Evolutionary conservation across 1,140 invertebrate genomes (phyloP), one percentile per base, ranked within the genome.

Genomic region (Sitophilus oryzae): DNA sequence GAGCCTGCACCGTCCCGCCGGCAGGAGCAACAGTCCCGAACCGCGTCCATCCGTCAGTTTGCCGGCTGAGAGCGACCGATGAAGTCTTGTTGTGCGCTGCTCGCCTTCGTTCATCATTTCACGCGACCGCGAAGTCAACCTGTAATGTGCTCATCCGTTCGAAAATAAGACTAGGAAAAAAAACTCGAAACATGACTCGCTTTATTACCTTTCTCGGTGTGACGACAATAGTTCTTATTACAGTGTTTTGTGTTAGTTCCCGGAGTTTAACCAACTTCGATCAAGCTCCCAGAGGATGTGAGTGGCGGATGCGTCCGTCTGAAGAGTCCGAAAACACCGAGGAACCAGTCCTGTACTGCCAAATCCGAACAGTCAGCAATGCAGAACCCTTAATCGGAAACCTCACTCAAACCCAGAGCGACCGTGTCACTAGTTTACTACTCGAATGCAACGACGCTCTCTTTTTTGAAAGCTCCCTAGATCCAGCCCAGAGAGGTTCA

Each of bases 391-490:
- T 88, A 21, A 73, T 88, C 41, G 80, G 81, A 47, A 85, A 86
- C 62, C 75, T 88, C 34, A 83, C 80, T 34, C 70, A 74, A 19
- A 69, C 75, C 16, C 79, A 81, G 62, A 75, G 79, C 25, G 85
- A 89, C 61, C 78, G 81, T 56, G 78, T 88, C 19, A 78, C 78
- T 45, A 80, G 82, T 10, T 71, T 90, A 42, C 77, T 78, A 59
- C 76, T 90, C 35, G 82, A 88, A 68, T 91, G 88, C 71, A 89
- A 82, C 71, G 86, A 89, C 71, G 82, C 85, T 52, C 72, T 88
- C 36, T 87, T 89, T 72, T 87, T 86, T 70, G 86, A 89, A 72
- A 88, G 83, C 66, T 79, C 81, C 44, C 70, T 88, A 16, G 78
- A 86, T 56, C 70, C 76, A 60, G 76, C 64, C 59, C 71, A 76